Conservation (phyloP, 1,140 invertebrate species). For the Brevipalpus yothersi region DNA sequence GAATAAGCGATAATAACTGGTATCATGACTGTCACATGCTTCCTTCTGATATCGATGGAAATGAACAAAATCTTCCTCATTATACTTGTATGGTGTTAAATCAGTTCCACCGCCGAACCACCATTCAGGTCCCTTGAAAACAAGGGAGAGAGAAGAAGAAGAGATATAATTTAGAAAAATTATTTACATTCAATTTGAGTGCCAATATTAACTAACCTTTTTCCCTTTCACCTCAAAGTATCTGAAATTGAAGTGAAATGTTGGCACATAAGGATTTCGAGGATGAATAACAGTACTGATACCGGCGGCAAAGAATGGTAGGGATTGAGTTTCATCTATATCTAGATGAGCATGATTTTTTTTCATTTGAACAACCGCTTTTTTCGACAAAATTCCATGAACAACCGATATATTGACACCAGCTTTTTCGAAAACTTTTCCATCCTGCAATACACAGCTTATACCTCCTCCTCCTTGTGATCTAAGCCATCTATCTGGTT, state of each 20-base stretch:
- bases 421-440: constrained; percentile 79
- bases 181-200: neutral
- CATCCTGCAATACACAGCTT: constrained; percentile 86
- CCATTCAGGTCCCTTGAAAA: constrained; percentile 29
- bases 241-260: constrained; percentile 90
- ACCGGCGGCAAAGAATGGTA: constrained; percentile 87
- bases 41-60: constrained; percentile 65
- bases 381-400: constrained; percentile 49
- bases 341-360: constrained; percentile 28
- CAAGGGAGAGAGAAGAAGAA: too few relatives aligned
- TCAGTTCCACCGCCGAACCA: constrained; percentile 89
- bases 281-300: constrained; percentile 93
- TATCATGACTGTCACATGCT: constrained; percentile 66
- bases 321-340: constrained; percentile 30
- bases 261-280: constrained; percentile 84
- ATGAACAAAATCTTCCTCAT: constrained; percentile 53
- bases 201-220: neutral
- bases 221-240: constrained; percentile 72
- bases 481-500: constrained; percentile 10
- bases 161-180: too few relatives aligned
- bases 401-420: constrained; percentile 94
- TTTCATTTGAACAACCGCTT: constrained; percentile 71
- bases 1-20: constrained; percentile 53
- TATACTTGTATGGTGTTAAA: constrained; percentile 77
- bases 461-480: constrained; percentile 75